These are phyloP conservation scores for Phoxinus dragarum DNA, from an alignment of 2,797 vertebrate genomes.

Conservation along the genomic window DNA sequence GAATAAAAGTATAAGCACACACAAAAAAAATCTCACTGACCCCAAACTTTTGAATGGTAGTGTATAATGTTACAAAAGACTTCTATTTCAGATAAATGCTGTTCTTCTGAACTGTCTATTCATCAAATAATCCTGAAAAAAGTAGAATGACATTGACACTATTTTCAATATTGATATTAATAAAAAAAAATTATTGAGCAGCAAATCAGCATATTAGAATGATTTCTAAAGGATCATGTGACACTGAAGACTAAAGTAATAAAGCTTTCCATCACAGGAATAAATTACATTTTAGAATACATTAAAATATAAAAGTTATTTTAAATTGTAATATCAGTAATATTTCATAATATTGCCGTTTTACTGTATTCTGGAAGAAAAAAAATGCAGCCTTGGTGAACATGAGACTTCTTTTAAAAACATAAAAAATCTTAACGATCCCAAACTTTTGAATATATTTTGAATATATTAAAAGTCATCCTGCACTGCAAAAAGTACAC, in stretches of 20 bases:
- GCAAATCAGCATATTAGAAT: background rate
- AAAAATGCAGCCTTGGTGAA: background rate
- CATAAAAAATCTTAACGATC: background rate
- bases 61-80: background rate
- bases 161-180: background rate
- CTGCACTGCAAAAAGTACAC: conserved; percentile 60
- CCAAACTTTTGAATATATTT: background rate
- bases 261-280: background rate
- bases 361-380: background rate
- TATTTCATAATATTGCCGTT: background rate
- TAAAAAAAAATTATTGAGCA: background rate
- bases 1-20: background rate
- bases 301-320: background rate
- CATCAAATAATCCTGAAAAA: background rate
- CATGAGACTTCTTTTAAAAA: background rate
- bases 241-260: background rate
- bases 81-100: background rate
- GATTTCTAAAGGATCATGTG: background rate
- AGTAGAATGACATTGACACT: no score
- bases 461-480: background rate
- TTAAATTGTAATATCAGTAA: background rate
- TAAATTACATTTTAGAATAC: background rate
- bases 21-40: no score
- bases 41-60: background rate
- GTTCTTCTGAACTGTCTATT: background rate